These are phyloP conservation scores for Keiferia lycopersicella DNA, from an alignment of 2,888 invertebrate genomes.

Conservation along the genomic window DNA sequence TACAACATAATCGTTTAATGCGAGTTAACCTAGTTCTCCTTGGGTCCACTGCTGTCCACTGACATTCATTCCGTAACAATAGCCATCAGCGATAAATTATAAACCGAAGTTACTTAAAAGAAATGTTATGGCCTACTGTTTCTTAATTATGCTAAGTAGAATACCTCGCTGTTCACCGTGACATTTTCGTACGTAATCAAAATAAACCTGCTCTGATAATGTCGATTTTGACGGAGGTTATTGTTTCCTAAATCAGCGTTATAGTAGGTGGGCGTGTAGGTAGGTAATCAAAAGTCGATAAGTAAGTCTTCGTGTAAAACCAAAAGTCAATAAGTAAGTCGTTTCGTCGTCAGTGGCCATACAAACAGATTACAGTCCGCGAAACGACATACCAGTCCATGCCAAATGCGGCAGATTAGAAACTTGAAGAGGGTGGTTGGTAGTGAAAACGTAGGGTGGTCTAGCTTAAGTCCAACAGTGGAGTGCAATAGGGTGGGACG, in stretches of 20 bases:
- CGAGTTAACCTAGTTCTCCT: background rate
- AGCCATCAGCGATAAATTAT: background rate
- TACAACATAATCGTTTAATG: background rate
- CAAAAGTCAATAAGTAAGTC: no score
- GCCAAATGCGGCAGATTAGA: no score
- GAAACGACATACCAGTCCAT: no score
- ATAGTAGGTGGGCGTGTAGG: no score
- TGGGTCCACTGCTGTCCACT: background rate
- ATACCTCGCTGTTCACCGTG: constrained; percentile 12
- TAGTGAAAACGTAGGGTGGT: no score
- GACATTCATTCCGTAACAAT: constrained; percentile 1
- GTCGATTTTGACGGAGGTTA: constrained; percentile 15
- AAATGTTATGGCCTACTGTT: background rate
- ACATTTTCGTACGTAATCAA: constrained; percentile 21
- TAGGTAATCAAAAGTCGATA: no score
- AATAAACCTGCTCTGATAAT: constrained; percentile 10
- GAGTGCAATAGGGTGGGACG: no score
- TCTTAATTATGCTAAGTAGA: background rate
- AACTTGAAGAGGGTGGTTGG: no score
- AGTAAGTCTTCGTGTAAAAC: no score
- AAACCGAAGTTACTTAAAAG: background rate
- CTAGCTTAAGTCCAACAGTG: no score
- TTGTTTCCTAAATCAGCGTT: constrained; percentile 19
- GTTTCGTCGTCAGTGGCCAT: no score
- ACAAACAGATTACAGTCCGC: no score